Percentiles rank a stretch among this genome's conserved stretches.
Conservation (phyloP, 2,797 vertebrate genomes). For the Anguilla megastoma region DNA sequence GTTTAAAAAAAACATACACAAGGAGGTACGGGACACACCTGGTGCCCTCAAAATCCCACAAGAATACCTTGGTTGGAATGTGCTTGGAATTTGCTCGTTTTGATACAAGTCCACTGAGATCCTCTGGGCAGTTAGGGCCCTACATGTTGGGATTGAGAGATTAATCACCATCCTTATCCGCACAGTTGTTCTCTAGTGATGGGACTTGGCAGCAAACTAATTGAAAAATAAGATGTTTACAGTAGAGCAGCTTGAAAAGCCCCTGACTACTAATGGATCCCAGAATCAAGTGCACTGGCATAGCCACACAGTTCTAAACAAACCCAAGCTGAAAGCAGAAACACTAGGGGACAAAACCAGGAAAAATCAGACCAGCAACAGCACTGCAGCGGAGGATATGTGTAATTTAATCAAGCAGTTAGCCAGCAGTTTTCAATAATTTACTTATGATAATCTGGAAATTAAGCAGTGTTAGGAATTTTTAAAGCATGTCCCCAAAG, state of each 20-base stretch:
- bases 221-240: constrained; percentile 9
- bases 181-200: background rate
- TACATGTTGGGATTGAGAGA: background rate
- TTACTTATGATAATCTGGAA: background rate
- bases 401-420: background rate
- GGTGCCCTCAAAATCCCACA: background rate
- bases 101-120: background rate
- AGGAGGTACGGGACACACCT: background rate
- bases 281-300: background rate
- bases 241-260: background rate
- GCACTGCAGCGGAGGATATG: background rate
- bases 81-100: background rate
- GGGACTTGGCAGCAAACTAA: background rate
- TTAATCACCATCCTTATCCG: background rate
- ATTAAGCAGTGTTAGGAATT: background rate
- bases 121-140: background rate
- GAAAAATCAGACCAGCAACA: background rate
- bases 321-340: background rate
- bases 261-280: background rate
- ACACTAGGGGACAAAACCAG: background rate
- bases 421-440: background rate
- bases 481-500: background rate
- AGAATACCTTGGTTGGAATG: background rate
- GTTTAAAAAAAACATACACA: background rate
- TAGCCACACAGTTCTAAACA: background rate